Conservation (phyloP, 2,113 vertebrate species). For the rat (Rattus norvegicus) region DNA sequence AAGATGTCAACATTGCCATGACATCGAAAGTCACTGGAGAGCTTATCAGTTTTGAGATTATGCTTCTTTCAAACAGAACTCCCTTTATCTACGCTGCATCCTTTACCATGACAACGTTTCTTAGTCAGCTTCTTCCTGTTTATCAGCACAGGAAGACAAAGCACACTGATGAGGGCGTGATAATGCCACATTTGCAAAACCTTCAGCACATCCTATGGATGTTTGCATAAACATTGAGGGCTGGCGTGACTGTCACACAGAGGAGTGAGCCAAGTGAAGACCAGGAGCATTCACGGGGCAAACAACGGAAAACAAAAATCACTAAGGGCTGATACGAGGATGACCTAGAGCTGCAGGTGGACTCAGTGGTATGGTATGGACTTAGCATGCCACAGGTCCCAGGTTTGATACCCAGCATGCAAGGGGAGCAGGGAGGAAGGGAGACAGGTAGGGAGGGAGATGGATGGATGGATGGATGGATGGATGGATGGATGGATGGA, state of each 20-base stretch:
- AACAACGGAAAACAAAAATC: constrained; percentile 6
- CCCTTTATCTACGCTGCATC: neutral
- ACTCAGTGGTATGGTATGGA: neutral
- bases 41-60: neutral
- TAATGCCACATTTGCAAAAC: neutral
- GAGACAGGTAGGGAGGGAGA: neutral
- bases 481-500: neutral
- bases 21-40: constrained; percentile 29
- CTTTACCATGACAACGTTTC: constrained; percentile 25
- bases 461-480: neutral
- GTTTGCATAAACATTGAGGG: neutral
- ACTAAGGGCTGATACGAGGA: neutral
- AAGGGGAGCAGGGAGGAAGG: neutral
- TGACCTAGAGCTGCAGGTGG: neutral
- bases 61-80: neutral
- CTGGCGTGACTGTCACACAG: neutral
- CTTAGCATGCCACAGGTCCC: neutral
- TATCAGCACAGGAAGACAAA: neutral
- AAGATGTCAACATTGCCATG: neutral
- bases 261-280: neutral
- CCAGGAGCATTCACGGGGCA: neutral
- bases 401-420: neutral
- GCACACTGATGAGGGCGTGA: neutral
- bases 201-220: neutral
- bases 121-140: constrained; percentile 24